Percentiles rank a stretch among this genome's conserved stretches.
Conservation (phyloP, 2,888 invertebrate genomes). For the Malthinus seriepunctatus region DNA sequence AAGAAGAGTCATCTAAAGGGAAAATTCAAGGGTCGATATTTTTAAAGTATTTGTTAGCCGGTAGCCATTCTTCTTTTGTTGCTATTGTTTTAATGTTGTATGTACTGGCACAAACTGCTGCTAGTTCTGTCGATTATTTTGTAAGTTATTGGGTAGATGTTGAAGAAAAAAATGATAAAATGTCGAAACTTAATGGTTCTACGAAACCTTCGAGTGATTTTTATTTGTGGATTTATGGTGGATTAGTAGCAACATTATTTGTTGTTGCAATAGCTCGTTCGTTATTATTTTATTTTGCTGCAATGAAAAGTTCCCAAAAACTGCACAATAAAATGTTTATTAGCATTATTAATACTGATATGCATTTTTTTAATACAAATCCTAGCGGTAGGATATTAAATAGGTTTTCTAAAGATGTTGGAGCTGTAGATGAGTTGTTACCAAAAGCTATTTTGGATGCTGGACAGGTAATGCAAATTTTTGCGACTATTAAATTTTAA, state of each 20-base stretch:
- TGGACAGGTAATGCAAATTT: slow-evolving; percentile 55
- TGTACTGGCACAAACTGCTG: slow-evolving; percentile 64
- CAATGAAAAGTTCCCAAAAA: slow-evolving; percentile 66
- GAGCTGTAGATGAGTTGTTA: slow-evolving; percentile 74
- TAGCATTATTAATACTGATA: slow-evolving; percentile 58
- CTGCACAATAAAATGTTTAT: slow-evolving; percentile 75
- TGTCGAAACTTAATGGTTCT: background rate
- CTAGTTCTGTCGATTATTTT: slow-evolving; percentile 74
- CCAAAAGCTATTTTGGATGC: slow-evolving; percentile 69
- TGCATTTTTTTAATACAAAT: slow-evolving; percentile 83
- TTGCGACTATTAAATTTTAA: background rate
- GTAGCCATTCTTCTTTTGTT: slow-evolving; percentile 61
- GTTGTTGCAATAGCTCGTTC: slow-evolving; percentile 64
- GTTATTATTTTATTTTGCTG: slow-evolving; percentile 65
- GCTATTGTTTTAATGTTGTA: slow-evolving; percentile 57
- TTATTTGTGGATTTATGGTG: slow-evolving; percentile 66
- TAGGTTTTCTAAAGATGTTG: slow-evolving; percentile 83
- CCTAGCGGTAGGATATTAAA: slow-evolving; percentile 80
- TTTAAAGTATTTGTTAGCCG: slow-evolving; percentile 58
- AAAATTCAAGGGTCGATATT: slow-evolving; percentile 65
- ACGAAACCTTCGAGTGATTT: slow-evolving; percentile 46
- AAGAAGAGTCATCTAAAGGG: slow-evolving; percentile 61
- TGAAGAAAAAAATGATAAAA: slow-evolving; percentile 39
- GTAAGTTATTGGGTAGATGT: slow-evolving; percentile 67
- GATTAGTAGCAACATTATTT: slow-evolving; percentile 58